phyloP scores from a whole-genome alignment of 53 echinoderm and acorn worm genomes.

The Astropecten irregularis region DNA sequence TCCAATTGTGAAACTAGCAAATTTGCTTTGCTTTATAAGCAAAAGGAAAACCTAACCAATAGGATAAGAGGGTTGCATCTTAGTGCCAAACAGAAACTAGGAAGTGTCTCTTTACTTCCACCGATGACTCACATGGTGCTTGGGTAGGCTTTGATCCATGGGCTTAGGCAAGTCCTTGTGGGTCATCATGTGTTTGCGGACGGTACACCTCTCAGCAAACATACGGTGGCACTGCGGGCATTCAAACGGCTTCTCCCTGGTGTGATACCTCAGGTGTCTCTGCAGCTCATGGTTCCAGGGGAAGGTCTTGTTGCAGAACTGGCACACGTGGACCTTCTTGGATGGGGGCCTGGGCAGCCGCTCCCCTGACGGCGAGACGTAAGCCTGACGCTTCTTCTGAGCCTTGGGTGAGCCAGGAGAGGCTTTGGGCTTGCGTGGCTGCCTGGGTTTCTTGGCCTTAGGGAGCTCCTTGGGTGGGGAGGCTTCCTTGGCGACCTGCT shows the following conservation, averaged over 20 bases:
- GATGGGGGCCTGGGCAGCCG: conserved; percentile 5
- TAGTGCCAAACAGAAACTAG: too few species aligned
- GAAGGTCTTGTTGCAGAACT: conserved; percentile 84
- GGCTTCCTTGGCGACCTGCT: conserved; percentile 2
- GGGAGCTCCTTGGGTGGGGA: background rate
- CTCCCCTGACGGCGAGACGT: conserved; percentile 6
- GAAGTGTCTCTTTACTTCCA: too few species aligned
- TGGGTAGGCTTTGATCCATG: conserved; percentile 75
- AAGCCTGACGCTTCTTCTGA: conserved; percentile 11
- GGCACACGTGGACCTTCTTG: conserved; percentile 59
- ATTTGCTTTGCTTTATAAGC: too few species aligned
- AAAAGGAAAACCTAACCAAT: too few species aligned
- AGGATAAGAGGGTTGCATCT: too few species aligned
- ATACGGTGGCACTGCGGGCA: conserved; percentile 88
- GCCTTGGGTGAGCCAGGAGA: conserved; percentile 28
- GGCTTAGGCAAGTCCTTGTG: conserved; percentile 91
- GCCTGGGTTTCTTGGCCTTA: conserved; percentile 32
- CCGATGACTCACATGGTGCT: conserved; percentile 69
- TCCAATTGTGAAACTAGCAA: too few species aligned
- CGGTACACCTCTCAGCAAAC: conserved; percentile 98
- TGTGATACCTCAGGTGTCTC: conserved; percentile 90
- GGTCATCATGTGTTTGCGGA: conserved; percentile 98
- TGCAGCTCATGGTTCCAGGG: conserved; percentile 94
- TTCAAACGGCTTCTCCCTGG: conserved; percentile 95
- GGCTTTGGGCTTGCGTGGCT: conserved; percentile 49